Conservation (phyloP, 1,140 invertebrate genomes). For the Pogonomyrmex barbatus region DNA sequence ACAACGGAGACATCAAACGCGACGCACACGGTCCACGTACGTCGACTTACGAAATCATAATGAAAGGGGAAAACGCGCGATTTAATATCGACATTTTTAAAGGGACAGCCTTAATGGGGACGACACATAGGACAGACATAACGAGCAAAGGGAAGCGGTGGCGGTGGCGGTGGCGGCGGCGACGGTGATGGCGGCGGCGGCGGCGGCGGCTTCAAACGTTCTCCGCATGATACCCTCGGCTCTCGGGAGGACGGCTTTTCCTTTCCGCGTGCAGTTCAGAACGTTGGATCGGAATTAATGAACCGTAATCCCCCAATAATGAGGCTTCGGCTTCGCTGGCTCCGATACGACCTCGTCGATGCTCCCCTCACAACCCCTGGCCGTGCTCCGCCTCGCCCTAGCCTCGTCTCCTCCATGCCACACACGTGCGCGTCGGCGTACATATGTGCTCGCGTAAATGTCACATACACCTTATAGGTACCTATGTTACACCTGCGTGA, state of each 20-base stretch:
- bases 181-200: slow-evolving; percentile 23
- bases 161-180: slow-evolving; percentile 31
- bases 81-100: slow-evolving; percentile 71
- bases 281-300: slow-evolving; percentile 84
- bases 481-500: slow-evolving; percentile 56
- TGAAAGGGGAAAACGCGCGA: slow-evolving; percentile 30
- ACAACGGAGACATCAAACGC: slow-evolving; percentile 26
- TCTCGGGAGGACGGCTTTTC: slow-evolving; percentile 74
- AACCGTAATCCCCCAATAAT: slow-evolving; percentile 87
- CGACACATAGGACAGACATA: slow-evolving; percentile 73
- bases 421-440: slow-evolving; percentile 51
- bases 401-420: slow-evolving; percentile 33
- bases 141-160: slow-evolving; percentile 62
- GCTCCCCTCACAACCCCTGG: slow-evolving; percentile 57
- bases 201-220: slow-evolving; percentile 70
- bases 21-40: not conserved
- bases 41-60: slow-evolving; percentile 60
- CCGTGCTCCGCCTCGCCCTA: not conserved
- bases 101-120: slow-evolving; percentile 65
- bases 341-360: slow-evolving; percentile 78
- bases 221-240: slow-evolving; percentile 67
- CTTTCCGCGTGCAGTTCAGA: slow-evolving; percentile 79
- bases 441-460: slow-evolving; percentile 70
- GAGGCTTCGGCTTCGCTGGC: slow-evolving; percentile 81
- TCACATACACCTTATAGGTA: slow-evolving; percentile 63